Conservation (phyloP, 2,113 vertebrate genomes). For the Caloenas nicobarica region DNA sequence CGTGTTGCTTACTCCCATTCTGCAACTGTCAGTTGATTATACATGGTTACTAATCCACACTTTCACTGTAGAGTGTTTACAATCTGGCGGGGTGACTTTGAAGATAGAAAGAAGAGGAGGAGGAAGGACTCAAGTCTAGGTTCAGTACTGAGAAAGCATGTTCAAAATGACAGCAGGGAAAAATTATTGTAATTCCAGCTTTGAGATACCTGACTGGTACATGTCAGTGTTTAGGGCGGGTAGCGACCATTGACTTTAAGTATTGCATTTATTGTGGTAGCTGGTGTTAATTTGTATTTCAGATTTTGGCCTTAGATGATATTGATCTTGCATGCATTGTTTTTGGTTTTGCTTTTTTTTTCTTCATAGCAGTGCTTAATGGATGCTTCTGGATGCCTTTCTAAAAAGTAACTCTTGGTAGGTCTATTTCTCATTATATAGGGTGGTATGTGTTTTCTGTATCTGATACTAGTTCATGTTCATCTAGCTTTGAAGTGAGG, state of each 20-base stretch:
- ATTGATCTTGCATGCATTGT: background rate
- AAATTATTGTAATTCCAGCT: background rate
- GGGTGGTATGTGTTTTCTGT: background rate
- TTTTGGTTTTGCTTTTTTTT: background rate
- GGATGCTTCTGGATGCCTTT: background rate
- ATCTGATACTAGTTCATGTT: background rate
- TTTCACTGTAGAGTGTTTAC: background rate
- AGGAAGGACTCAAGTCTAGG: background rate
- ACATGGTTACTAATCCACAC: rapidly evolving
- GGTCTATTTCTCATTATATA: background rate
- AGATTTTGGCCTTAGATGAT: background rate
- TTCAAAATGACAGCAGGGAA: background rate
- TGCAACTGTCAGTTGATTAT: background rate
- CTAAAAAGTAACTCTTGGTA: background rate
- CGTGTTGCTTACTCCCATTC: rapidly evolving
- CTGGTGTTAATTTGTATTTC: background rate
- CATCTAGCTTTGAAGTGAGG: background rate
- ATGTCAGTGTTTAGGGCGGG: background rate
- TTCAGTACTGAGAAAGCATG: background rate
- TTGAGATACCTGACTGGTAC: background rate
- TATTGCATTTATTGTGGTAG: background rate
- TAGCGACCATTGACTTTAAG: background rate
- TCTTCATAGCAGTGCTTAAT: background rate
- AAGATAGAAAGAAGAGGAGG: background rate
- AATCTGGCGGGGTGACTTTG: background rate